Evolutionary conservation across 64 coral and sea anemone genomes (phyloP).

Genomic region (Montipora capricornis): DNA sequence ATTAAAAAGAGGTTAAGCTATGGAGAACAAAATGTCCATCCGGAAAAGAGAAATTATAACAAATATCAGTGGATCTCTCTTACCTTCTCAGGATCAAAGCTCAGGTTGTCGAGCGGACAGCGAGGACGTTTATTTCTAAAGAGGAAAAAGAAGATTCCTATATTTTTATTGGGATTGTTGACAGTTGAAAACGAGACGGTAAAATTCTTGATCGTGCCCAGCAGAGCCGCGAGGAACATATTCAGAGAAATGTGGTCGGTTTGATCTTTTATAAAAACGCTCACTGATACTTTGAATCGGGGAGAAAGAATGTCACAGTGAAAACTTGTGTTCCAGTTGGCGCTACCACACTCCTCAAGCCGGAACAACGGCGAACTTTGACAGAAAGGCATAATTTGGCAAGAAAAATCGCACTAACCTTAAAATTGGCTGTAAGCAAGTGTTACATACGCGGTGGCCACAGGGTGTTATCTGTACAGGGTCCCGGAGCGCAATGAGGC

Average conservation of each 20-base stretch:
- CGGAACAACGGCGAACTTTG: no score
- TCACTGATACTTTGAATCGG: no score
- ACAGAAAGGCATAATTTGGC: not conserved
- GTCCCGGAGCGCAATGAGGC: slow-evolving; percentile 88
- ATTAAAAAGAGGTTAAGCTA: not conserved
- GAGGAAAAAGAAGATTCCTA: not conserved
- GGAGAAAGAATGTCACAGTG: not conserved
- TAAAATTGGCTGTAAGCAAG: slow-evolving; percentile 94
- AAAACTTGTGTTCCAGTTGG: not conserved
- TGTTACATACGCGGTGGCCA: slow-evolving; percentile 93
- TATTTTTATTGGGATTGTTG: not conserved
- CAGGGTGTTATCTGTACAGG: slow-evolving; percentile 97
- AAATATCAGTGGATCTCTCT: not conserved
- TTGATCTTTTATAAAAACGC: no score
- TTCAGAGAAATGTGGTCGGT: no score
- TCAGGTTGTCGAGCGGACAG: slow-evolving; percentile 96
- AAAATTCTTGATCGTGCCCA: no score
- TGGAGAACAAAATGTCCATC: no score
- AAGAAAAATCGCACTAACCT: slow-evolving; percentile 36
- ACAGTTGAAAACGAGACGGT: not conserved
- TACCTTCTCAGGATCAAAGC: slow-evolving; percentile 77
- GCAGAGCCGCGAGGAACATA: no score
- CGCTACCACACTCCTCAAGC: not conserved
- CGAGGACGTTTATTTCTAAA: slow-evolving; percentile 87
- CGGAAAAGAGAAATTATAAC: not conserved